Evolutionary conservation across 2,888 invertebrate genomes (phyloP).

Genomic region (Tenthredo mesomela): DNA sequence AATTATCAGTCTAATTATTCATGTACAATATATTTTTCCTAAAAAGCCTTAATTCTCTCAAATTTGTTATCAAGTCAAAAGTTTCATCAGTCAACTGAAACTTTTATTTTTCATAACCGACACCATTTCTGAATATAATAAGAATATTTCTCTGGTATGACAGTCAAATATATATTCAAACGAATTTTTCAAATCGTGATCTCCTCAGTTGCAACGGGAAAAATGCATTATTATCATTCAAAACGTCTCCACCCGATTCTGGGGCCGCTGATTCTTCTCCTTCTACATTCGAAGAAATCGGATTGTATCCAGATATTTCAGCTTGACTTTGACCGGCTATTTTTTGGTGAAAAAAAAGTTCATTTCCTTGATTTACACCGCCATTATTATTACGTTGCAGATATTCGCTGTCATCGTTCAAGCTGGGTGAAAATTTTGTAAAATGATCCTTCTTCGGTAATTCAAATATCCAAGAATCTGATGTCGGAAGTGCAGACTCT

Average conservation of each 20-base stretch:
- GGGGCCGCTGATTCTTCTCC: not conserved
- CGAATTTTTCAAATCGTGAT: conserved; percentile 15
- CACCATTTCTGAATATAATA: not conserved
- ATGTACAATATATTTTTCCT: conserved; percentile 25
- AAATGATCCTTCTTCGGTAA: conserved; percentile 3
- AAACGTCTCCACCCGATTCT: not conserved
- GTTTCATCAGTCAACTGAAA: not conserved
- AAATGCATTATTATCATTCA: not conserved
- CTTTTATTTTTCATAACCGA: not conserved
- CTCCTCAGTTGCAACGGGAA: conserved; percentile 15
- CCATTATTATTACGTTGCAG: not conserved
- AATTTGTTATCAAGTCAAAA: not conserved
- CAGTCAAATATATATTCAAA: not conserved
- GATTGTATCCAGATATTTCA: not conserved
- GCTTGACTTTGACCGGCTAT: not conserved
- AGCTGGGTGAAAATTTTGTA: not conserved
- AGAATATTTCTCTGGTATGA: not conserved
- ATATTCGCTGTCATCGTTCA: not conserved
- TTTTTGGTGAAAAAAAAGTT: not conserved
- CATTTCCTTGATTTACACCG: not conserved
- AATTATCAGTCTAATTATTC: not conserved
- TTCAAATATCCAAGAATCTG: conserved; percentile 21
- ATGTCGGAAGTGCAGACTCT: conserved; percentile 32
- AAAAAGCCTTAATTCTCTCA: conserved; percentile 33
- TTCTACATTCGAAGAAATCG: not conserved